Evolutionary conservation across 2,113 vertebrate genomes (phyloP).

Genomic region (Ahaetulla prasina): DNA sequence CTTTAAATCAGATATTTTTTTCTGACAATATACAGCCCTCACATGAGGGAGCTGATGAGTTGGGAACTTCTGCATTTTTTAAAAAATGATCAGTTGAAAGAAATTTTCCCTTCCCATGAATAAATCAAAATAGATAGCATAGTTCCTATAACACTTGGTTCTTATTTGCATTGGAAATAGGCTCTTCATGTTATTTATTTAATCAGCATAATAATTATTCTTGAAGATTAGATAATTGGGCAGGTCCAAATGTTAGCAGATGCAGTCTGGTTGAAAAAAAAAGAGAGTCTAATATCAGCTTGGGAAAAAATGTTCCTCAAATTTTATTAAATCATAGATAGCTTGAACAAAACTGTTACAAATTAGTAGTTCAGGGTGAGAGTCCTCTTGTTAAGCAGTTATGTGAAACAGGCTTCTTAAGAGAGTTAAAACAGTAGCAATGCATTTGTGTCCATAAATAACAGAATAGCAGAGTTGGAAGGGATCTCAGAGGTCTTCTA

Average conservation of each 20-base stretch:
- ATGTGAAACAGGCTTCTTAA: neutral
- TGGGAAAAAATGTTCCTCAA: neutral
- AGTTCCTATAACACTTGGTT: neutral
- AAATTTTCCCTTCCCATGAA: neutral
- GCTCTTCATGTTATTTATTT: neutral
- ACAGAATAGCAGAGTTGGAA: neutral
- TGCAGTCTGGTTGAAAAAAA: neutral
- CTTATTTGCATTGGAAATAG: neutral
- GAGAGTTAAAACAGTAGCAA: neutral
- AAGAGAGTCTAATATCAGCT: neutral
- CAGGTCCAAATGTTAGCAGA: neutral
- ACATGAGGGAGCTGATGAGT: neutral
- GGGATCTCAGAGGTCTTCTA: neutral
- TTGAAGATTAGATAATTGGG: neutral
- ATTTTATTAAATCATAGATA: neutral
- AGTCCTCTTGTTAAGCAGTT: neutral
- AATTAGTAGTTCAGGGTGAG: neutral
- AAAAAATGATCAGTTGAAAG: neutral
- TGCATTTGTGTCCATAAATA: neutral
- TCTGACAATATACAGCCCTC: neutral
- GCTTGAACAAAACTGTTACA: neutral
- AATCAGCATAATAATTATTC: neutral
- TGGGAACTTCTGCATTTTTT: neutral
- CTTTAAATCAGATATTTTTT: neutral
- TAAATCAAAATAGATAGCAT: neutral